Evolutionary conservation across 1,140 invertebrate genomes (phyloP).

Genomic region (Leguminivora glycinivorella): DNA sequence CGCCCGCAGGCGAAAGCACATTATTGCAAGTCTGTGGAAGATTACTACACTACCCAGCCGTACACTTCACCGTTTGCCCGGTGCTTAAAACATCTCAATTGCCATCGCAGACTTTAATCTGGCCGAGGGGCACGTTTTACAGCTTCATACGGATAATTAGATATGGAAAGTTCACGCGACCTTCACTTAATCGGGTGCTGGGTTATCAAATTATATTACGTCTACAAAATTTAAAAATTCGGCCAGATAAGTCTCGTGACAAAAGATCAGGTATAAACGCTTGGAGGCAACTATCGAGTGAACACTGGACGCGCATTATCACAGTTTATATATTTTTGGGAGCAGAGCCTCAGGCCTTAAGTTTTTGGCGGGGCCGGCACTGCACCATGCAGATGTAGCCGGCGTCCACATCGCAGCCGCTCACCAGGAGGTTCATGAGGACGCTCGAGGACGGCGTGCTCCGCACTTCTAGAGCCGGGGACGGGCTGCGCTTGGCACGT

Average conservation of each 20-base stretch:
- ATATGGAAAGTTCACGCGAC: conserved; percentile 10
- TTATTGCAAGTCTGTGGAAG: conserved; percentile 51
- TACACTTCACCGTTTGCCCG: conserved; percentile 28
- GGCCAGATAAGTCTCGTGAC: conserved; percentile 45
- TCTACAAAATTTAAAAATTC: conserved; percentile 49
- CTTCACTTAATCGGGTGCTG: conserved; percentile 33
- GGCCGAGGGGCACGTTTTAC: conserved; percentile 41
- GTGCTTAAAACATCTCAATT: conserved; percentile 35
- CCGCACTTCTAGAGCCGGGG: conserved; percentile 51
- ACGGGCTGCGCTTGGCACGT: conserved; percentile 66
- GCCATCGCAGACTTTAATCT: conserved; percentile 47
- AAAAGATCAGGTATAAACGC: conserved; percentile 35
- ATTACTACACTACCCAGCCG: conserved; percentile 48
- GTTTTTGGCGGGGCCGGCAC: conserved; percentile 77
- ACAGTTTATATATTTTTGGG: conserved; percentile 61
- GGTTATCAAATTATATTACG: conserved; percentile 24
- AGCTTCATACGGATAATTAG: conserved; percentile 44
- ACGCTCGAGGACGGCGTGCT: conserved; percentile 84
- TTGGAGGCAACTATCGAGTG: conserved; percentile 47
- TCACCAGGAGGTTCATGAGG: conserved; percentile 94
- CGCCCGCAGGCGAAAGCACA: conserved; percentile 46
- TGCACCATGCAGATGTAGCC: conserved; percentile 92
- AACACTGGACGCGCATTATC: conserved; percentile 75
- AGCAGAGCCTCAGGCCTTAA: conserved; percentile 60
- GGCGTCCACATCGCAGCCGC: conserved; percentile 93